Percentiles rank a stretch among this genome's conserved stretches.
These are phyloP conservation scores for Macroglossus sobrinus DNA, from an alignment of 2,113 vertebrate genomes.

Conservation along the genomic window DNA sequence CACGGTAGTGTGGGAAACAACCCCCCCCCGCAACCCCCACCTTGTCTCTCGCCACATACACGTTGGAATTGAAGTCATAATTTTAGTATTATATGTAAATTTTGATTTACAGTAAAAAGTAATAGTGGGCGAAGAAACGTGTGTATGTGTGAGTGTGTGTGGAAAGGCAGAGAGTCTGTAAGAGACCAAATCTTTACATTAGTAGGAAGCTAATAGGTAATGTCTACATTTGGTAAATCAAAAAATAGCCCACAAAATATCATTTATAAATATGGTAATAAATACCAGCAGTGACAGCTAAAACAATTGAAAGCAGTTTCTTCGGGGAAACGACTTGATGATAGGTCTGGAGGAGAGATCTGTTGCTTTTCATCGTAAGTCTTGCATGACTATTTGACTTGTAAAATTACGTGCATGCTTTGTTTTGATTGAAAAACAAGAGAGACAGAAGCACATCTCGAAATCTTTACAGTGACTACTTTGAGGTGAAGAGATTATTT, in stretches of 20 bases:
- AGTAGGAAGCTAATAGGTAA: background rate
- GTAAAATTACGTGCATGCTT: background rate
- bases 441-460: background rate
- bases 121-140: background rate
- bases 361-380: background rate
- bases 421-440: background rate
- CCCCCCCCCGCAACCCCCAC: background rate
- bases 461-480: background rate
- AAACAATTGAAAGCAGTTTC: conserved; percentile 5
- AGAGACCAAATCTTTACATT: background rate
- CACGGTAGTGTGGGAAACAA: background rate
- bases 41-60: no score
- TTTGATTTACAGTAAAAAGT: background rate
- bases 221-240: background rate
- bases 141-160: background rate
- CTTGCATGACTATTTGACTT: background rate
- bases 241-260: conserved; percentile 21
- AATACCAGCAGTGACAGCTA: background rate
- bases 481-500: background rate
- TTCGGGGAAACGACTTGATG: background rate
- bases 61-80: background rate
- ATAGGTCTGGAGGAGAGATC: background rate
- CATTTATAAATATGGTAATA: background rate
- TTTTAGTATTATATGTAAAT: background rate
- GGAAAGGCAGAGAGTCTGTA: background rate